Conservation (phyloP, 2,888 invertebrate genomes). For the Heliconius ethilla region DNA sequence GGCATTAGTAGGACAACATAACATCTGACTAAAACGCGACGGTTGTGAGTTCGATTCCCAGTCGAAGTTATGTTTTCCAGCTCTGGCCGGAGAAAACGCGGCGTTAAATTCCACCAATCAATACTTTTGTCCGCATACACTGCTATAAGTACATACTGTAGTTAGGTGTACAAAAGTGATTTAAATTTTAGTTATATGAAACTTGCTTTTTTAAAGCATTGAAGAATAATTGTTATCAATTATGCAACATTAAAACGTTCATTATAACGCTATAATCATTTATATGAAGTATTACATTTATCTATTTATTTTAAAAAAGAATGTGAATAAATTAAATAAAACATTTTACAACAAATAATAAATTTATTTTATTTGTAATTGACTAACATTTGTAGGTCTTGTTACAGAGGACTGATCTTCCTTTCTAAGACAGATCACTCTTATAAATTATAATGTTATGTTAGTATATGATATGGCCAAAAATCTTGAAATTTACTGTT, state of each 20-base stretch:
- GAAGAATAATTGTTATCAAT: neutral
- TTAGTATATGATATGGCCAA: neutral
- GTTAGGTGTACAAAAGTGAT: neutral
- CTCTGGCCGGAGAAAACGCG: neutral
- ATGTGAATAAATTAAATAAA: conserved; percentile 44
- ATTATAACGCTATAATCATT: neutral
- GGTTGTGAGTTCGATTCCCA: neutral
- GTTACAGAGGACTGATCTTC: neutral
- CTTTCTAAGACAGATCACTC: neutral
- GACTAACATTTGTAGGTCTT: conserved; percentile 59
- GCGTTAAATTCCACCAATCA: neutral
- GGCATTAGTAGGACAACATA: neutral
- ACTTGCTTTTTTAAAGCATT: neutral
- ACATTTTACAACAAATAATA: conserved; percentile 61
- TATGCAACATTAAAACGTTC: neutral
- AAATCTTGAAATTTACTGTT: neutral
- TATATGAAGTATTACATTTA: neutral
- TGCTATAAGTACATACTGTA: too few relatives aligned
- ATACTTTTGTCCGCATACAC: too few relatives aligned
- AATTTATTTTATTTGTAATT: conserved; percentile 56
- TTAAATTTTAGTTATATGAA: too few relatives aligned
- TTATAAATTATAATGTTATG: neutral
- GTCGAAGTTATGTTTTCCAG: neutral
- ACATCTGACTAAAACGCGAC: neutral
- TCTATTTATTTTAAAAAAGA: neutral